Evolutionary conservation across 2,113 vertebrate species (phyloP), one percentile per base, ranked within the genome.

Genomic region (Nothobranchius kuhntae): DNA sequence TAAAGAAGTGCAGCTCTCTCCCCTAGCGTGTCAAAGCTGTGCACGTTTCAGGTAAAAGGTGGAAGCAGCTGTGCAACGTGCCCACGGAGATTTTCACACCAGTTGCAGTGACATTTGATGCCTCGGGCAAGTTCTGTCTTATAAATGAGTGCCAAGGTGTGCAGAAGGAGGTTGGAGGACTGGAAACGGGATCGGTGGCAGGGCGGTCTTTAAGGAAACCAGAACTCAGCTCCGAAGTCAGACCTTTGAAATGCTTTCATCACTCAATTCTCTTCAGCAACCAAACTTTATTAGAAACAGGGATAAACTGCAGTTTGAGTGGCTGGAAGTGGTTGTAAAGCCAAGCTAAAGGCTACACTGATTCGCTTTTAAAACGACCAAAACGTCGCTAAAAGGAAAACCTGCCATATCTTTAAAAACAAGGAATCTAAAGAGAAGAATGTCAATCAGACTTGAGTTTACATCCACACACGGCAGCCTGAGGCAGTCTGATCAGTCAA

Each of bases 21-120:
- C 53, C 24, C 26, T 40, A 36, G 13, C 26, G 15, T 13, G 14
- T 35, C 13, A 36, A 14, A 36, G 13, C 11, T 12, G 8, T n/a
- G 48, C 35, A 15, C 35, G 9, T 40, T 9, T n/a, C 38, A 38
- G 36, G 54, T 26, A 56, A 40, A 56, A 56, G 8, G 35, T 12
- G 9, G 15, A 9, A 42, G 36, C 36, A 42, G 17, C 36, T 57
- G 15, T 57, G 55, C 40, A 36, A 42, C 1, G 17, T 12, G 15
- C 35, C 24, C 55, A 57, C 3, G 38, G n/a, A 17, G 36, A 21
- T 35, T 26, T 36, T 35, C 14, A 13, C 53, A 30, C 53, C 36
- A 4, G n/a, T 30, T 57, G 55, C n/a, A 42, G 55, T 13, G 36
- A 56, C 38, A 56, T 36, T 56, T 56, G 35, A 56, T 55, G 55